A percentile compares a stretch with the other conserved stretches of the same genome.
phyloP scores from a whole-genome alignment of 1,140 invertebrate genomes.

The Orussus abietinus region DNA sequence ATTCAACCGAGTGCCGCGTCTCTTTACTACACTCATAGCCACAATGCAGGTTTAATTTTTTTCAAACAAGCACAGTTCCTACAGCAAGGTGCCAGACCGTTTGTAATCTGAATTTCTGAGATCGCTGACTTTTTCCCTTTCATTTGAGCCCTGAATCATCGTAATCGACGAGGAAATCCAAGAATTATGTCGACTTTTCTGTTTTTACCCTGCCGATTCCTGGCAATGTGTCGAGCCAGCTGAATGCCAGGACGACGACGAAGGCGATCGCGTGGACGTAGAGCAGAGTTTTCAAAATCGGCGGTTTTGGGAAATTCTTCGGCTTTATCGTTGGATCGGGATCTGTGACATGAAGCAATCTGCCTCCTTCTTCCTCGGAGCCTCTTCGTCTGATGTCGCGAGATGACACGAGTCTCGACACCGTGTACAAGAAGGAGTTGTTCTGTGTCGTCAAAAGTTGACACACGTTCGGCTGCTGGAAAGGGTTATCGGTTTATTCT shows the following conservation, averaged over 20 bases:
- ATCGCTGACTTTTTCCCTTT: no score
- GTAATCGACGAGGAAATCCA: background rate
- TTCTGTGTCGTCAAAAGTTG: slow-evolving; percentile 39
- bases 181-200: background rate
- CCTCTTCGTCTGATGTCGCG: slow-evolving; percentile 41
- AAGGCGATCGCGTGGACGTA: slow-evolving; percentile 53
- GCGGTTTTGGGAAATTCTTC: slow-evolving; percentile 42
- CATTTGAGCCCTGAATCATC: no score
- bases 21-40: no score
- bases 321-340: slow-evolving; percentile 43
- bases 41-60: no score
- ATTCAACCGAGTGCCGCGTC: no score
- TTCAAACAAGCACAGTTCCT: no score
- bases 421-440: slow-evolving; percentile 51
- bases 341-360: slow-evolving; percentile 44
- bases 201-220: slow-evolving; percentile 52
- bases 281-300: slow-evolving; percentile 41
- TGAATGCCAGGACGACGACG: slow-evolving; percentile 42
- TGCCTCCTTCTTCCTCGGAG: slow-evolving; percentile 42
- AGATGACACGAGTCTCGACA: slow-evolving; percentile 51
- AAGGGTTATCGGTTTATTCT: slow-evolving; percentile 2
- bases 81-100: no score
- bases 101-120: no score
- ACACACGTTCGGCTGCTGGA: slow-evolving; percentile 40
- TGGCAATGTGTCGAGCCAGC: slow-evolving; percentile 51